These are phyloP conservation scores for Huso huso DNA, from an alignment of 2,797 vertebrate species.

Conservation along the genomic window DNA sequence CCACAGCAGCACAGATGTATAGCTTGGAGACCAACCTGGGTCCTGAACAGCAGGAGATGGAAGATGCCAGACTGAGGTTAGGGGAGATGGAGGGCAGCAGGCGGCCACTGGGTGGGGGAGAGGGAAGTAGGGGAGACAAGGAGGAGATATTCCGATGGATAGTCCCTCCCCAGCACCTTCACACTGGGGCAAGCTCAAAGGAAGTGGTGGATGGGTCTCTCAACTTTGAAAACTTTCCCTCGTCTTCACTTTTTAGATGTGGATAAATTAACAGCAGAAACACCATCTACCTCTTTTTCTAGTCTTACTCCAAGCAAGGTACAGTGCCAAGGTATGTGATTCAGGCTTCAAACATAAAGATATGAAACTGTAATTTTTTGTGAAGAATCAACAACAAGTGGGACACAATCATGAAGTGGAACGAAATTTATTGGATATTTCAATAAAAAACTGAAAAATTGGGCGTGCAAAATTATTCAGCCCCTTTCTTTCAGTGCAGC, in stretches of 20 bases:
- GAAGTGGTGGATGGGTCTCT: constrained; percentile 20
- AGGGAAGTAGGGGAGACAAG: constrained; percentile 22
- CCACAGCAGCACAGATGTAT: constrained; percentile 9
- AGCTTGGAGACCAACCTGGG: constrained; percentile 11
- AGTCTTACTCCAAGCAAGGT: constrained; percentile 46
- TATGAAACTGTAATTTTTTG: too few species aligned
- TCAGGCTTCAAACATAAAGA: too few species aligned
- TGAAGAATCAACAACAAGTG: too few species aligned
- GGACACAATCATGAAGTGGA: too few species aligned
- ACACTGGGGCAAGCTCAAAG: constrained; percentile 16
- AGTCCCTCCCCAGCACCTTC: constrained; percentile 17
- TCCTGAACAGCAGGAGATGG: constrained; percentile 4
- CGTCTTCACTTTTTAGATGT: constrained; percentile 20
- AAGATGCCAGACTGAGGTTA: constrained; percentile 21
- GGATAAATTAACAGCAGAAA: constrained; percentile 23
- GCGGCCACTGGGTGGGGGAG: constrained; percentile 12
- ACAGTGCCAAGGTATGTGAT: too few species aligned
- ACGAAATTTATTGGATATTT: too few species aligned
- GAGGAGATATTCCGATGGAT: constrained; percentile 16
- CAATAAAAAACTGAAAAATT: too few species aligned
- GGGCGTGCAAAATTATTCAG: too few species aligned
- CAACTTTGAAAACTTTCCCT: constrained; percentile 12
- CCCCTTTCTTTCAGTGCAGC: too few species aligned
- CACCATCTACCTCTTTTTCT: constrained; percentile 22
- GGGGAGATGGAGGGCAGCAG: constrained; percentile 15